Conservation (phyloP, 2,888 invertebrate species). For the Nomada goodeniana region DNA sequence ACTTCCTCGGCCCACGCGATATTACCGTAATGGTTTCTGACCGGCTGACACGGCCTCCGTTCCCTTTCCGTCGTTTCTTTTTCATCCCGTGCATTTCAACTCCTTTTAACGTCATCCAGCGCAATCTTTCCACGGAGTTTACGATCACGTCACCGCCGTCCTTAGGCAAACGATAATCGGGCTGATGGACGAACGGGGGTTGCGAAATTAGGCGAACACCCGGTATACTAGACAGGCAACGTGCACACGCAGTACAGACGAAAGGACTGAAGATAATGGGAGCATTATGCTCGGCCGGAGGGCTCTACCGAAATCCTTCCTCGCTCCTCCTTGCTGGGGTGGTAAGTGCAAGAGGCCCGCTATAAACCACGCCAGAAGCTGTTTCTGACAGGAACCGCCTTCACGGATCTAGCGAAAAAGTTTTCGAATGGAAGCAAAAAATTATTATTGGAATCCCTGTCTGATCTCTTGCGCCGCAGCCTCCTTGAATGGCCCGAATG, state of each 20-base stretch:
- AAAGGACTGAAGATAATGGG: conserved; percentile 79
- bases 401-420: conserved; percentile 55
- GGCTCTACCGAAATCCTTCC: conserved; percentile 66
- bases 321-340: conserved; percentile 64
- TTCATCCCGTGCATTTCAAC: conserved; percentile 16
- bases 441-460: conserved; percentile 63
- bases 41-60: conserved; percentile 41
- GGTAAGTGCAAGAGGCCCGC: conserved; percentile 70
- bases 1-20: conserved; percentile 70
- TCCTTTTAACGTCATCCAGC: conserved; percentile 26
- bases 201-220: conserved; percentile 64
- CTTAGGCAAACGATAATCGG: conserved; percentile 24
- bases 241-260: conserved; percentile 63
- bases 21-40: conserved; percentile 74
- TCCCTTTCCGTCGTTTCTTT: conserved; percentile 8
- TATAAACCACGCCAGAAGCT: conserved; percentile 77
- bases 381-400: conserved; percentile 74
- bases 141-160: conserved; percentile 56
- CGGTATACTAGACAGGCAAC: conserved; percentile 61
- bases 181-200: conserved; percentile 6
- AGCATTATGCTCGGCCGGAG: conserved; percentile 75
- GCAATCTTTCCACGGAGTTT: conserved; percentile 32
- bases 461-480: conserved; percentile 32
- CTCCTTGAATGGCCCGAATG: neutral
- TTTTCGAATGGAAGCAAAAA: conserved; percentile 62